Evolutionary conservation across 2,113 vertebrate species (phyloP), one percentile per base, ranked within the genome.

Genomic region (Rhynchomys soricoides): DNA sequence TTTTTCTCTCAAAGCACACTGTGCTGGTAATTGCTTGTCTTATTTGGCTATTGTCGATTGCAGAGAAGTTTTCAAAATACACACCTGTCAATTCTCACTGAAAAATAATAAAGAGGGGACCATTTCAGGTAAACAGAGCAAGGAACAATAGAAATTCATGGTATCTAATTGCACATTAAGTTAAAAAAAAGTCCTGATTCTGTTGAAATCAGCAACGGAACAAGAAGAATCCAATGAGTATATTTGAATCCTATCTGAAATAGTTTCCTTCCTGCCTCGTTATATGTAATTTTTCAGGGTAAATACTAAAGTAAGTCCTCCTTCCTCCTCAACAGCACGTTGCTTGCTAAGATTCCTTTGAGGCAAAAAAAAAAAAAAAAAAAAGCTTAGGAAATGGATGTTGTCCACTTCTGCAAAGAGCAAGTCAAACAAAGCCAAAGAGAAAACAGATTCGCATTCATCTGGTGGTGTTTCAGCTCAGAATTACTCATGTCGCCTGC

Each of bases 401-500:
- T 17, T 19, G 0, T 95, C 55, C 96, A 22, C 68, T 86, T 83
- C 62, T 92, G 34, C 71, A 82, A 88, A 96, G 92, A 93, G 45
- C 5, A 16, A 82, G 37, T 43, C 89, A 57, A 96, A 90, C 71
- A 90, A 91, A 37, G 62, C 55, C 52, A n/a, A 90, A 52, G 52
- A 87, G 37, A 82, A 95, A 88, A 96, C 71, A 96, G 90, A 70
- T 83, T 45, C 13, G 0, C 71, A 95, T 97, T 96, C 85, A 94
- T 92, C 86, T 26, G 7, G 17, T 95, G 71, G 66, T 43, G 75
- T 31, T 43, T 26, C 6, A 16, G 82, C 43, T 29, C 93, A 43
- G 45, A 97, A 94, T 86, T 89, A 85, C 43, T 97, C 95, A 87
- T 90, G 17, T 66, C 62, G 88, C 45, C 77, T n/a, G 64, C n/a